Evolutionary conservation across 2,888 invertebrate genomes (phyloP).

Genomic region (Noctua comes): DNA sequence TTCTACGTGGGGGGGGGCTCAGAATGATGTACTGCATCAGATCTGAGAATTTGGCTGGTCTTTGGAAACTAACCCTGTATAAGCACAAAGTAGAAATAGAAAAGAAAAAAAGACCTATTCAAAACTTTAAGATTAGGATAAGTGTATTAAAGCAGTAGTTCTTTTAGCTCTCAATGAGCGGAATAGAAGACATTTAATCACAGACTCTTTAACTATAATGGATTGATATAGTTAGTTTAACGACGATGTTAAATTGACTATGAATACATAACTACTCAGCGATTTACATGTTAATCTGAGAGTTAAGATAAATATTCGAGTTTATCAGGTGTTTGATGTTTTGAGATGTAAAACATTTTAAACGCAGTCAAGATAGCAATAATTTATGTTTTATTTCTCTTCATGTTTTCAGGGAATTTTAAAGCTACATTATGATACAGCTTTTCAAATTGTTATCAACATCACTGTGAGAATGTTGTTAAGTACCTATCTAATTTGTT

Average conservation of each 20-base stretch:
- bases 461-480: too few relatives aligned
- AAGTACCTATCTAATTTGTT: too few relatives aligned
- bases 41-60: too few relatives aligned
- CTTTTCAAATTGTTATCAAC: too few relatives aligned
- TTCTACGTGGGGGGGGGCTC: too few relatives aligned
- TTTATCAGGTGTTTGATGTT: constrained; percentile 3
- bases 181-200: neutral
- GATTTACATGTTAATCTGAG: constrained; percentile 29
- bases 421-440: too few relatives aligned
- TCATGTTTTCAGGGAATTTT: neutral
- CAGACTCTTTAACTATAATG: neutral
- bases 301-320: neutral
- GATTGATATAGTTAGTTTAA: constrained; percentile 26
- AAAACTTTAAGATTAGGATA: too few relatives aligned
- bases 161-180: neutral
- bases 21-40: too few relatives aligned
- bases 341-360: neutral
- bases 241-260: constrained; percentile 25
- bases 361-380: neutral
- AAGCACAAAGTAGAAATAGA: too few relatives aligned
- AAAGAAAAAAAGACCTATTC: too few relatives aligned
- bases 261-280: constrained; percentile 10
- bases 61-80: too few relatives aligned
- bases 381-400: neutral
- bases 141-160: neutral